Conservation (phyloP, 92 coral and sea anemone genomes). For the Palythoa grandiflora region DNA sequence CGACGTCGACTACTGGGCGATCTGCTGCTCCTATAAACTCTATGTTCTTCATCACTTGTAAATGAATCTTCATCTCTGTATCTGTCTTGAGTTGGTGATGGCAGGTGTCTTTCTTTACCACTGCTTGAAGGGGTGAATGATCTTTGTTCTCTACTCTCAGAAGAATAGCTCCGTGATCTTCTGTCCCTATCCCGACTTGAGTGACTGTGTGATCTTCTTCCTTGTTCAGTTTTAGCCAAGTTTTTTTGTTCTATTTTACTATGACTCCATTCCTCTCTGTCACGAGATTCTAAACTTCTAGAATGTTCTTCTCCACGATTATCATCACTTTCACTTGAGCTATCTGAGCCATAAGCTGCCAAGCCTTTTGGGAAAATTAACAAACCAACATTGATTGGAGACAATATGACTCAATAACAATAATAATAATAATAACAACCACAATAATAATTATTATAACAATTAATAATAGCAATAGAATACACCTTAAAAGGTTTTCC, state of each 20-base stretch:
- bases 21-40: slow-evolving; percentile 55
- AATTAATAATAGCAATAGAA: too few species aligned
- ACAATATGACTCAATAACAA: not conserved
- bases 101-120: slow-evolving; percentile 18
- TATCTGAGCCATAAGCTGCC: slow-evolving; percentile 91
- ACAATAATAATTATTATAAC: too few species aligned
- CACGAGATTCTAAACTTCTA: slow-evolving; percentile 42
- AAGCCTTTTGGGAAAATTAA: slow-evolving; percentile 66
- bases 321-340: slow-evolving; percentile 81
- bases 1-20: slow-evolving; percentile 55
- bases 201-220: slow-evolving; percentile 50
- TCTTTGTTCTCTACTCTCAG: slow-evolving; percentile 1
- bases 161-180: slow-evolving; percentile 16
- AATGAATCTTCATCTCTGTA: slow-evolving; percentile 39
- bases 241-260: not conserved
- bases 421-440: too few species aligned
- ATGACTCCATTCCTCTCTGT: slow-evolving; percentile 25
- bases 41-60: slow-evolving; percentile 14
- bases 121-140: slow-evolving; percentile 1
- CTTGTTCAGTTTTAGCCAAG: not conserved
- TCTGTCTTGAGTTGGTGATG: slow-evolving; percentile 31
- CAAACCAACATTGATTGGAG: not conserved
- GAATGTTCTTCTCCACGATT: slow-evolving; percentile 58
- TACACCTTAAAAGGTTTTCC: too few species aligned
- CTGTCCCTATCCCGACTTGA: slow-evolving; percentile 35